These are phyloP conservation scores for Corythornis vintsioides DNA, from an alignment of 2,113 vertebrate species.

Conservation along the genomic window DNA sequence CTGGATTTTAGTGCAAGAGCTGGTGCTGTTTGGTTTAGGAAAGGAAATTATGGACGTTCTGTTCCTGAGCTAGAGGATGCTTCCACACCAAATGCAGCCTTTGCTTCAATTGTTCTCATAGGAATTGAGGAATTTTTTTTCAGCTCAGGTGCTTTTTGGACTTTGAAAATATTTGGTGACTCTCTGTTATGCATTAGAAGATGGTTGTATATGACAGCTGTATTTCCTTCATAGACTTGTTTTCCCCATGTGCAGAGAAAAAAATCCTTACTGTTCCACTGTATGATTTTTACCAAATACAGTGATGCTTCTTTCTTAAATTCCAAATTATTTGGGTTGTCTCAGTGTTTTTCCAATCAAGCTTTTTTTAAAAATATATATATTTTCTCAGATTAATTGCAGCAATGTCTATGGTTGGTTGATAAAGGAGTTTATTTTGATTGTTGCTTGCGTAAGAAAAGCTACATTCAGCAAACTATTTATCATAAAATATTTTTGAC, in stretches of 20 bases:
- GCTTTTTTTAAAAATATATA: not conserved
- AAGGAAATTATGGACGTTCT: not conserved
- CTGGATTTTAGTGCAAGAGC: not conserved
- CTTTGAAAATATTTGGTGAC: not conserved
- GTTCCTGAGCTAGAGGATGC: not conserved
- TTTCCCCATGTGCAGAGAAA: not conserved
- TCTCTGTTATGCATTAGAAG: not conserved
- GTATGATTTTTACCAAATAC: not conserved
- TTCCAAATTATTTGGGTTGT: not conserved
- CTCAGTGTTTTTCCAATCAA: not conserved
- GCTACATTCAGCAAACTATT: not conserved
- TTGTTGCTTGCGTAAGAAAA: not conserved
- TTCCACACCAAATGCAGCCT: not conserved
- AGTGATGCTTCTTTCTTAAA: not conserved
- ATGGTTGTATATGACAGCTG: not conserved
- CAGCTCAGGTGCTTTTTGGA: not conserved
- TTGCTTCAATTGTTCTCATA: not conserved
- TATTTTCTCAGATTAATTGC: not conserved
- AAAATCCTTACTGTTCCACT: not conserved
- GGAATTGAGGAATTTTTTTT: not conserved
- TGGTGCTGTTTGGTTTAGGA: not conserved
- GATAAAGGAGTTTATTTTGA: not conserved
- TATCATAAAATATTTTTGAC: not conserved
- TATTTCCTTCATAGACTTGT: not conserved
- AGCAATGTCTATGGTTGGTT: not conserved